Base-by-base conservation (phyloP, 2,797 vertebrate species). In the Jordanella pulchra region DNA sequence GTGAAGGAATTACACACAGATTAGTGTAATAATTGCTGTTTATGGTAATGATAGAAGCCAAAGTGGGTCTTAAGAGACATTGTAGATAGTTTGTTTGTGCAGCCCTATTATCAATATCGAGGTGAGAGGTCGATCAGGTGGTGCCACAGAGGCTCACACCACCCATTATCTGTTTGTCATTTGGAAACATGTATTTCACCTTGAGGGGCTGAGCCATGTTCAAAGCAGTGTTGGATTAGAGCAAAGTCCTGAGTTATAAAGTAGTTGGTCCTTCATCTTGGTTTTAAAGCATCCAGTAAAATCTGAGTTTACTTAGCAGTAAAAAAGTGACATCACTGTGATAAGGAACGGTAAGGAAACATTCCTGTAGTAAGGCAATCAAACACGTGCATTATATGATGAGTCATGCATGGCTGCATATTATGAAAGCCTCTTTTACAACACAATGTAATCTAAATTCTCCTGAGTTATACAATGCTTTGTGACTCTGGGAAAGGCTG, bases 121-220 rank as follows among this genome's bases (percentile, higher is more conserved):
- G 69, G 80, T 75, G 7, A 88, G 35, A 74, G 83, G 69, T 85
- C 27, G 77, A 0, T 30, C 7, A 15, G 25, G 61, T 4, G 4
- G 25, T 30, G 10, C 28, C 44, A 63, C 13, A 39, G 21, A 18
- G 0, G 5, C 32, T 65, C 42, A 55, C 70, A 42, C 27, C 39
- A 63, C 76, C 75, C 80, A 30, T 76, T 73, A 45, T 44, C 42
- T 65, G 65, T 68, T 60, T 39, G 5, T 10, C 47, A 47, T 56
- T 70, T 75, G 30, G 54, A 35, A 64, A 72, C 80, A 72, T 25
- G 14, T 23, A 44, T 76, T 4, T 18, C 27, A 65, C 64, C 39
- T 74, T 32, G 21, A 35, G 23, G 0, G 1, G 5, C 1, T 76
- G 65, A n/a, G n/a, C n/a, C n/a, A n/a, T n/a, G n/a, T n/a, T n/a